phyloP scores from a whole-genome alignment of 2,797 vertebrate species.

The Eulemur coronatus region DNA sequence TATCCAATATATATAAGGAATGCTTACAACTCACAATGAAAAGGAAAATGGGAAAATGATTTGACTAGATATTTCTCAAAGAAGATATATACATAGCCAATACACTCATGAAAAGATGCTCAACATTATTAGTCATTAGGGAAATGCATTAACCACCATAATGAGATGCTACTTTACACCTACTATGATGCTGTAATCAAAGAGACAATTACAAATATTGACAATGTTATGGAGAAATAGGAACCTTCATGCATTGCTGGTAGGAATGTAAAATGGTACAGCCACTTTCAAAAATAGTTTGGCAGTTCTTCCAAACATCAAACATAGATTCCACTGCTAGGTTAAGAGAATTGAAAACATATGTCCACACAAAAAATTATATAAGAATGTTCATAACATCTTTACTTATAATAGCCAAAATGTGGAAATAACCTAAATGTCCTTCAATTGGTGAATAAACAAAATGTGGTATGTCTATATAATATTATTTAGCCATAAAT shows the following conservation, averaged over 20 bases:
- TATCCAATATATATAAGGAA: neutral
- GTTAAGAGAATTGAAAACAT: neutral
- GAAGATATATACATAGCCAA: neutral
- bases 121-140: neutral
- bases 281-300: neutral
- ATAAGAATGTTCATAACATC: neutral
- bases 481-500: neutral
- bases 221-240: neutral
- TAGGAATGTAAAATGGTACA: neutral
- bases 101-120: neutral
- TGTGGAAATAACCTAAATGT: neutral
- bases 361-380: neutral
- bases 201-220: neutral
- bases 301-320: neutral
- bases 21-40: neutral
- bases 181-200: neutral
- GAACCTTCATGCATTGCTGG: neutral
- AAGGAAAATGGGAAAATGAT: neutral
- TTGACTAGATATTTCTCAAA: neutral
- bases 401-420: neutral
- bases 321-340: neutral
- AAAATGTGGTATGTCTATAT: neutral
- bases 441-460: neutral
- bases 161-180: neutral
- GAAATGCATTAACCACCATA: neutral